phyloP scores from a whole-genome alignment of 2,113 vertebrate genomes.

The Actinemys pallida region DNA sequence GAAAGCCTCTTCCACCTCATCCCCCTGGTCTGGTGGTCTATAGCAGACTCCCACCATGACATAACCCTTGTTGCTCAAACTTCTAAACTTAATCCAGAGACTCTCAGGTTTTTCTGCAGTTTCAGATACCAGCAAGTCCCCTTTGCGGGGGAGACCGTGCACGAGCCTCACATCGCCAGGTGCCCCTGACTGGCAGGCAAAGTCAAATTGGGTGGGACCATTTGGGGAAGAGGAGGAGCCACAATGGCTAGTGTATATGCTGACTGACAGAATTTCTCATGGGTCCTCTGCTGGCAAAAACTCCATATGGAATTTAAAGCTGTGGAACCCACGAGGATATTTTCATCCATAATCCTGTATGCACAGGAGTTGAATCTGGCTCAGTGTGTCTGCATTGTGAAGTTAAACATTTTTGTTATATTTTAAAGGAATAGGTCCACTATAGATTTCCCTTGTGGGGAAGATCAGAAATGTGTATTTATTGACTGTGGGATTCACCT shows the following conservation, averaged over 20 bases:
- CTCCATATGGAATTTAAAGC: neutral
- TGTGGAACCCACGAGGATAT: neutral
- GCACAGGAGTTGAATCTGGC: neutral
- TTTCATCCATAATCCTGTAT: neutral
- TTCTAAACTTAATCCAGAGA: too few species aligned
- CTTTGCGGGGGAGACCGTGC: neutral
- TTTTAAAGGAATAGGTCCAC: slow-evolving; percentile 60
- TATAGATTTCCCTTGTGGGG: slow-evolving; percentile 49
- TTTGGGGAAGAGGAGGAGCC: neutral
- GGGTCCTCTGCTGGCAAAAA: neutral
- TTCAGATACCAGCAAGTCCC: neutral
- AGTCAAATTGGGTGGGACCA: neutral
- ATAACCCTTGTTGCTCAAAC: too few species aligned
- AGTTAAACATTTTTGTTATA: slow-evolving; percentile 24
- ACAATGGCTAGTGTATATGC: neutral
- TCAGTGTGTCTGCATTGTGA: neutral
- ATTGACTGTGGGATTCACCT: slow-evolving; percentile 49
- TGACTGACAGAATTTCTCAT: neutral
- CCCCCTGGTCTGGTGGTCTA: too few species aligned
- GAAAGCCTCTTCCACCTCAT: too few species aligned
- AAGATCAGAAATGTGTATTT: slow-evolving; percentile 63
- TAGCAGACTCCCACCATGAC: too few species aligned
- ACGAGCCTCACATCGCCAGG: neutral
- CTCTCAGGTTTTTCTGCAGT: too few species aligned
- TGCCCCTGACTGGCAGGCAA: neutral